Percentiles rank a stretch among this genome's conserved stretches.
Evolutionary conservation across 2,797 vertebrate species (phyloP).

Genomic region (Bryconaethiops microstoma): DNA sequence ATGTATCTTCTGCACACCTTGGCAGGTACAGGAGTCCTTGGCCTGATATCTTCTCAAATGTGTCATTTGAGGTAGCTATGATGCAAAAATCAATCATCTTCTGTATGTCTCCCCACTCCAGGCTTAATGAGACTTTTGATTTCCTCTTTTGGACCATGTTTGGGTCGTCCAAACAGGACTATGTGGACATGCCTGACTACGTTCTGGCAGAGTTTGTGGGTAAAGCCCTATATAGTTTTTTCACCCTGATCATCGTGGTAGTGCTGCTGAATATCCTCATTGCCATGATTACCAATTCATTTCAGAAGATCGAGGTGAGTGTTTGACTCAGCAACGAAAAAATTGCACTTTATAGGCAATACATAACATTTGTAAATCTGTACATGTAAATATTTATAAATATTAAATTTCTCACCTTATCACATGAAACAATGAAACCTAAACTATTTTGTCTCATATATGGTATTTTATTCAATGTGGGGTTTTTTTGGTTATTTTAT

Average conservation of each 20-base stretch:
- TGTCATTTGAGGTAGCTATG: too few species aligned
- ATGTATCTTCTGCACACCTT: constrained; percentile 80
- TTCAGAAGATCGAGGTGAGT: constrained; percentile 90
- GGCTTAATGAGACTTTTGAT: constrained; percentile 89
- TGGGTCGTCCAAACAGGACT: constrained; percentile 83
- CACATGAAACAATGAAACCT: too few species aligned
- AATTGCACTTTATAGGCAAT: too few species aligned
- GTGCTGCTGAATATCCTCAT: constrained; percentile 93
- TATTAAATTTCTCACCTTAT: too few species aligned
- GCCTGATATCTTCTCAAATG: constrained; percentile 36
- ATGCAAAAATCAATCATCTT: too few species aligned
- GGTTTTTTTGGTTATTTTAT: not conserved
- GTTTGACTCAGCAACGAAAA: too few species aligned
- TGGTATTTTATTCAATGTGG: not conserved
- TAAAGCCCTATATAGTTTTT: constrained; percentile 85
- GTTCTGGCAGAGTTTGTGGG: constrained; percentile 84
- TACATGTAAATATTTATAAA: too few species aligned
- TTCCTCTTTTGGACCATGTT: constrained; percentile 97
- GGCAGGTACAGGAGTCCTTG: constrained; percentile 75
- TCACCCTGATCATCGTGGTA: constrained; percentile 89
- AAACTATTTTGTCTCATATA: too few species aligned
- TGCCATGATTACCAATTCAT: constrained; percentile 94
- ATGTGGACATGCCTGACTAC: constrained; percentile 86
- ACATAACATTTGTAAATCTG: too few species aligned
- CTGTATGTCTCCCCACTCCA: constrained; percentile 53